These are phyloP conservation scores for Pontoporia blainvillei DNA, from an alignment of 2,113 vertebrate genomes.

Conservation along the genomic window DNA sequence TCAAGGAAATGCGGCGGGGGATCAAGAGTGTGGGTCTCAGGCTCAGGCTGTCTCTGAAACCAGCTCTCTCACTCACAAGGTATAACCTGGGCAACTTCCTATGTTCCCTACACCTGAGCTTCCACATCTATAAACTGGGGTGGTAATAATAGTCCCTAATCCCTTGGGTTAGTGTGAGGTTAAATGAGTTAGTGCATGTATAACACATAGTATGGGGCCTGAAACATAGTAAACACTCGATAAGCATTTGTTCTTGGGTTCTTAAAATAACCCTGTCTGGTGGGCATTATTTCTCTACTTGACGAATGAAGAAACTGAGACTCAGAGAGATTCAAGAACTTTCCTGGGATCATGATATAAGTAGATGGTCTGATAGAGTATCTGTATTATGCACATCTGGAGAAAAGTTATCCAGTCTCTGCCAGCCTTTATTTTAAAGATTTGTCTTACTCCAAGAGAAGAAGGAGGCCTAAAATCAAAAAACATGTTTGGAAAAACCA, in stretches of 20 bases:
- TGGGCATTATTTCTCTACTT: too few species aligned
- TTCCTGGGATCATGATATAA: neutral
- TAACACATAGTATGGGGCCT: neutral
- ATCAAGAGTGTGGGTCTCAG: neutral
- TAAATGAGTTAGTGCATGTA: fast-evolving
- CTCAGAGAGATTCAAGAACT: neutral
- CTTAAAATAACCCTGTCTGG: fast-evolving
- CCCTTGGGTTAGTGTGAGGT: neutral
- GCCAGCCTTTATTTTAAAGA: neutral
- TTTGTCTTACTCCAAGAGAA: neutral
- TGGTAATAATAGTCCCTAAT: neutral
- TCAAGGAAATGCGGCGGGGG: fast-evolving
- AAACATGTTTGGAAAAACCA: fast-evolving
- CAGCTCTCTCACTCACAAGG: neutral
- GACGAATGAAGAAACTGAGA: neutral
- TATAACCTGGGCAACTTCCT: neutral
- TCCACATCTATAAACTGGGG: too few species aligned
- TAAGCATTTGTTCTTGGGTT: neutral
- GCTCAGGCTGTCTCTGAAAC: neutral
- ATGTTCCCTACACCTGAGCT: too few species aligned
- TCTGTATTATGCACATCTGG: neutral
- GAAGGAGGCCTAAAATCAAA: neutral
- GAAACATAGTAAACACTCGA: neutral
- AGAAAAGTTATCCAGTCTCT: neutral
- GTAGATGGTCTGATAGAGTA: neutral